Evolutionary conservation across 1,140 invertebrate species (phyloP), one percentile per base, ranked within the genome.

Genomic region (Halesus radiatus): DNA sequence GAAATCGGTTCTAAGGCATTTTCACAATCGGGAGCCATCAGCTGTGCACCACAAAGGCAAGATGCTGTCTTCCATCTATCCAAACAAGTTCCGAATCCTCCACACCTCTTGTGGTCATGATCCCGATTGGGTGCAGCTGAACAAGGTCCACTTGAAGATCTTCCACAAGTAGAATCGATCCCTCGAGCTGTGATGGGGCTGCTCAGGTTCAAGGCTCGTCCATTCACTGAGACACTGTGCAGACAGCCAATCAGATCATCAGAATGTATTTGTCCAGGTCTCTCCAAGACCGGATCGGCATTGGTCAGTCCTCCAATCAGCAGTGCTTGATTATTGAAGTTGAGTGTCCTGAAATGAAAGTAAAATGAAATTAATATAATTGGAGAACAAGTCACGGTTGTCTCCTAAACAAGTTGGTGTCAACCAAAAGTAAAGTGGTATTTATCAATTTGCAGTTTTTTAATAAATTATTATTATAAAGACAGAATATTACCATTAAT

Each of bases 211-310:
- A 98, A 84, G 0, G 92, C 87, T 13, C 95, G 90, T 8, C 96
- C 96, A 85, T 98, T 98, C 45, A 98, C 93, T 0, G 94, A 93
- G 0, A 98, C 94, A 81, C 96, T 96, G 84, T 98, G 96, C 72
- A 98, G 92, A 85, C 98, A 98, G 2, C 98, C 98, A 50, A 98
- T 93, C 70, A 98, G 94, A 86, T 98, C 97, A 85, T 98, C 96
- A 0, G 96, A 95, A 81, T 94, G 93, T 23, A 98, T 93, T 89
- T 98, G 96, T 0, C 95, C 96, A 0, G 95, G 94, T 74, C 96
- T 91, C 87, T 97, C 95, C 8, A 98, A 86, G 0, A 98, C 92
- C 1, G 96, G 94, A 87, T 97, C 95, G 0, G 97, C 94, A 66
- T 93, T 93, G 52, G 92, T 89, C 13, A 99, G 86, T 20, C 98